phyloP scores from a whole-genome alignment of 2,797 vertebrate genomes.

The Okamejei kenojei region DNA sequence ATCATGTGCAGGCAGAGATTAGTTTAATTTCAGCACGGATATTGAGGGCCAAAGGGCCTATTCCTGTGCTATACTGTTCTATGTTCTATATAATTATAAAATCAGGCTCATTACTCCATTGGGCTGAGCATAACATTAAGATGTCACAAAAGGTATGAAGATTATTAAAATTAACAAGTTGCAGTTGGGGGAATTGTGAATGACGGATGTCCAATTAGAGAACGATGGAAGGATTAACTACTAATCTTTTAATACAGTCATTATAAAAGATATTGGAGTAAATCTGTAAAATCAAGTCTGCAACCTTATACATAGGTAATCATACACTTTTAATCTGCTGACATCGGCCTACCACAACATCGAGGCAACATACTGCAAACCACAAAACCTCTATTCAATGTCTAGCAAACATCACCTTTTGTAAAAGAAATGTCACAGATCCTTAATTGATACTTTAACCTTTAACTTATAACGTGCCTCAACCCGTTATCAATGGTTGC shows the following conservation, averaged over 20 bases:
- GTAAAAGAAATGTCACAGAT: neutral
- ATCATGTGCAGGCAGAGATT: too few relatives aligned
- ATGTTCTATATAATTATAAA: neutral
- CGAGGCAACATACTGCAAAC: neutral
- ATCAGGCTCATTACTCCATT: neutral
- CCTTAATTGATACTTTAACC: neutral
- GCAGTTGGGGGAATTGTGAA: neutral
- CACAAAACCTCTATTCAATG: neutral
- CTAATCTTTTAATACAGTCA: slow-evolving; percentile 4
- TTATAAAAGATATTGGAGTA: neutral
- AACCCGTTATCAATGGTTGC: too few relatives aligned
- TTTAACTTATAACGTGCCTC: too few relatives aligned
- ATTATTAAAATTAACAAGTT: neutral
- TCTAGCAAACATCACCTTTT: neutral
- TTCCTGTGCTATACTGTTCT: too few relatives aligned
- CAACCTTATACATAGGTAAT: neutral
- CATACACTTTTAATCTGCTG: neutral
- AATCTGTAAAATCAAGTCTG: neutral
- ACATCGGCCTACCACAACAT: slow-evolving; percentile 21
- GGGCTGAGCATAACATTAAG: neutral
- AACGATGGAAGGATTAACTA: neutral
- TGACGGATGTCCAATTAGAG: neutral
- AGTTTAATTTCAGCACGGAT: too few relatives aligned
- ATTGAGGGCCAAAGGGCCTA: too few relatives aligned
- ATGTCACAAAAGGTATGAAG: neutral